A percentile compares a stretch with the other conserved stretches of the same genome.
These are phyloP conservation scores for Etheostoma perlongum DNA, from an alignment of 2,797 vertebrate species.

Conservation along the genomic window DNA sequence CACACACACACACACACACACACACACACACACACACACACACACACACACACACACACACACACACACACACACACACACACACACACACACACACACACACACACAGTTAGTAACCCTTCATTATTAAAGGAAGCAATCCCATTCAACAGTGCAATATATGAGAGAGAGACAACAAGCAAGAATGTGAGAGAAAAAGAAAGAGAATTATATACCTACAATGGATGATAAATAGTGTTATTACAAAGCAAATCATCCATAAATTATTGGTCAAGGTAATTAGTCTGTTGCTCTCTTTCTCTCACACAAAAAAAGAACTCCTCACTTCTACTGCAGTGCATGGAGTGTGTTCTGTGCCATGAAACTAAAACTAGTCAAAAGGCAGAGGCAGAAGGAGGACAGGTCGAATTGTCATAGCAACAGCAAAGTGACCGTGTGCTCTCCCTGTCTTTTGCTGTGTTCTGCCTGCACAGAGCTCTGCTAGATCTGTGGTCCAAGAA, in stretches of 20 bases:
- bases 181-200: neutral
- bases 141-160: neutral
- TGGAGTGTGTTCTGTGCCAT: constrained; percentile 21
- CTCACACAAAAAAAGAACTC: neutral
- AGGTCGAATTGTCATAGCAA: constrained; percentile 47
- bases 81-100: constrained; percentile 11
- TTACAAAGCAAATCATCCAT: constrained; percentile 5
- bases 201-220: neutral
- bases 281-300: neutral
- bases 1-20: neutral
- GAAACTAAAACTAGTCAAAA: constrained; percentile 39
- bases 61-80: neutral
- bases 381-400: constrained; percentile 21
- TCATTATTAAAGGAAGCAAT: neutral
- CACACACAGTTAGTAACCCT: neutral
- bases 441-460: neutral
- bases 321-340: constrained; percentile 22
- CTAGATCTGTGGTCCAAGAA: constrained; percentile 11
- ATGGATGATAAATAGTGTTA: neutral
- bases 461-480: neutral
- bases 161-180: constrained; percentile 3
- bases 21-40: neutral
- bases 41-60: neutral
- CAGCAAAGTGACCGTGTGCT: neutral
- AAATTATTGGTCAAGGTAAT: neutral